A percentile compares a stretch with the other conserved stretches of the same genome.
Conservation (phyloP, 92 coral and sea anemone genomes). For the Bergia puertoricense region DNA sequence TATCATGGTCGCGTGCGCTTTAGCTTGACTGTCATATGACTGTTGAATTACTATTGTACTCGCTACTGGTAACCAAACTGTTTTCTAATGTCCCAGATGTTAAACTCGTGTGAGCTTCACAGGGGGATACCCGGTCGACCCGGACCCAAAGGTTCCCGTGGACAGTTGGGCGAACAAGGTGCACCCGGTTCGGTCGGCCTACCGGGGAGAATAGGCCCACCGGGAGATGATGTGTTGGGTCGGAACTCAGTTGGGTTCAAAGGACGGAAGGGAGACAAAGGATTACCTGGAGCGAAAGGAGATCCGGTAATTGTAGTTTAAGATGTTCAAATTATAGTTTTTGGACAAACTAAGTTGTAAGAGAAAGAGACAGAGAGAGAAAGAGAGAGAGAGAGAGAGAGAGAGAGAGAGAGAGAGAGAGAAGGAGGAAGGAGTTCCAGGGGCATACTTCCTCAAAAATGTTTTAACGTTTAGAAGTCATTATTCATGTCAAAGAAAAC, state of each 20-base stretch:
- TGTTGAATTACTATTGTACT: not conserved
- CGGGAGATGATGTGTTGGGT: slow-evolving; percentile 51
- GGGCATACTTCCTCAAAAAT: no score
- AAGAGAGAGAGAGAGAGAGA: no score
- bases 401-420: no score
- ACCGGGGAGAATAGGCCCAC: slow-evolving; percentile 50
- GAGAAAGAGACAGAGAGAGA: no score
- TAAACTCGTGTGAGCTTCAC: slow-evolving; percentile 72
- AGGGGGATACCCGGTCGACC: slow-evolving; percentile 66
- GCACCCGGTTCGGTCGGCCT: slow-evolving; percentile 51
- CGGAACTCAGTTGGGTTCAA: slow-evolving; percentile 24
- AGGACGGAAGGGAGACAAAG: slow-evolving; percentile 50
- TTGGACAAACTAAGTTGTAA: not conserved
- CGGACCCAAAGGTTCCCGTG: slow-evolving; percentile 57
- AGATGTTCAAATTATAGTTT: not conserved
- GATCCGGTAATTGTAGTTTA: slow-evolving; percentile 17
- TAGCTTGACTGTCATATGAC: not conserved
- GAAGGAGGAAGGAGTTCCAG: no score
- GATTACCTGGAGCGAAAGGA: slow-evolving; percentile 47
- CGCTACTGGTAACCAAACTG: not conserved
- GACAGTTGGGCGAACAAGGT: slow-evolving; percentile 56
- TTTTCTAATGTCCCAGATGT: slow-evolving; percentile 56
- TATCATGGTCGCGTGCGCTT: no score
- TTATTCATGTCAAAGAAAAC: no score
- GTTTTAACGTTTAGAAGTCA: no score